These are phyloP conservation scores for Bambusicola thoracicus DNA, from an alignment of 2,113 vertebrate species.

Conservation along the genomic window DNA sequence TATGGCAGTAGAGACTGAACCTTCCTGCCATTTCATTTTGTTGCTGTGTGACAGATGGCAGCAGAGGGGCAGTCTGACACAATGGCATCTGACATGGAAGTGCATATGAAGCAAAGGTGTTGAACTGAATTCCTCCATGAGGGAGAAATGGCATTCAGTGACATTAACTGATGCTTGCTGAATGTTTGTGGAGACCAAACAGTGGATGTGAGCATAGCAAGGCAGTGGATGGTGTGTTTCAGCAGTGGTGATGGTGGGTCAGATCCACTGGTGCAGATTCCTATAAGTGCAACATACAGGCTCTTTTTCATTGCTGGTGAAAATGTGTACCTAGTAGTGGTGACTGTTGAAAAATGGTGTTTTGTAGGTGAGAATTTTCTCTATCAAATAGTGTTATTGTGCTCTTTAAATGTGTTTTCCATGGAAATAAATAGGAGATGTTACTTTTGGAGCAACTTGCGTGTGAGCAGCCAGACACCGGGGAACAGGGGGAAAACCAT, in stretches of 20 bases:
- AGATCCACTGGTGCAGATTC: no score
- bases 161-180: not conserved
- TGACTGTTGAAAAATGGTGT: not conserved
- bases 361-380: not conserved
- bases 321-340: not conserved
- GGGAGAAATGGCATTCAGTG: not conserved
- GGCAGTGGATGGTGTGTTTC: not conserved
- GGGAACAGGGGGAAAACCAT: not conserved
- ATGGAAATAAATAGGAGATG: not conserved
- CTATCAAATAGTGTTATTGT: not conserved
- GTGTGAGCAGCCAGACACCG: no score
- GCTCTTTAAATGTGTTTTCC: not conserved
- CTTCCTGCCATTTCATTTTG: no score
- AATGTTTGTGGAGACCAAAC: no score
- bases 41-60: no score
- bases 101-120: not conserved
- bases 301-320: not conserved
- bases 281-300: no score
- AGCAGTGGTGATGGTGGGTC: not conserved
- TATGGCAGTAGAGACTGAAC: no score
- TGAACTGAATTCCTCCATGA: not conserved
- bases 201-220: no score
- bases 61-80: no score
- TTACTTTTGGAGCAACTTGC: not conserved
- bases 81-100: no score